phyloP scores from a whole-genome alignment of 2,797 vertebrate genomes.

The Perodicticus potto region DNA sequence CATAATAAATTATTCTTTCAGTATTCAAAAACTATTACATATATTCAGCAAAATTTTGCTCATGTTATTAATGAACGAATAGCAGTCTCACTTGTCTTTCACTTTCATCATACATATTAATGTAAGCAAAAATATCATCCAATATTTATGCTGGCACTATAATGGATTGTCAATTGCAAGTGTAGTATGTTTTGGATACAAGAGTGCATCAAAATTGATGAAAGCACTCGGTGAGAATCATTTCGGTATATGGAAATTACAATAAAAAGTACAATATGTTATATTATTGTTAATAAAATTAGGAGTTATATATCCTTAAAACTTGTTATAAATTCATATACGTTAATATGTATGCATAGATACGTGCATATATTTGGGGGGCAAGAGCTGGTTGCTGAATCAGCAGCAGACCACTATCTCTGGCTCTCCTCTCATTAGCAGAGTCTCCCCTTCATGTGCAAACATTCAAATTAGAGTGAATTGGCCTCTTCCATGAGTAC shows the following conservation, averaged over 20 bases:
- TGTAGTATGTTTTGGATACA: background rate
- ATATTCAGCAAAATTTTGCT: background rate
- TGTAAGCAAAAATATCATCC: background rate
- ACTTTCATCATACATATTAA: background rate
- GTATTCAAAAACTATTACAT: background rate
- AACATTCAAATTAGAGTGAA: background rate
- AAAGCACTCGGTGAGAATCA: background rate
- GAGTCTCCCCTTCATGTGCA: background rate
- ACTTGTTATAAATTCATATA: background rate
- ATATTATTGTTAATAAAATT: background rate
- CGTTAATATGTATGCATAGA: background rate
- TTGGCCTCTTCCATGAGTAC: background rate
- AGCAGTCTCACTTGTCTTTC: background rate
- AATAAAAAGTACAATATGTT: background rate
- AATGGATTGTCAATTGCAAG: background rate
- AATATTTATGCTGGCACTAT: background rate
- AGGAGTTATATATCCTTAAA: background rate
- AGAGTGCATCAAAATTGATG: background rate
- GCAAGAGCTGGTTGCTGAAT: background rate
- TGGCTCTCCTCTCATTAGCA: background rate
- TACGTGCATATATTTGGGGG: too few relatives aligned
- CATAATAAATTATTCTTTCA: background rate
- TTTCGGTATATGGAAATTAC: background rate
- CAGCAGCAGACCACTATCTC: background rate
- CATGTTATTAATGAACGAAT: background rate